Percentiles rank a stretch among this genome's conserved stretches.
These are phyloP conservation scores for Sciurus niger DNA, from an alignment of 2,113 vertebrate species.

Conservation along the genomic window DNA sequence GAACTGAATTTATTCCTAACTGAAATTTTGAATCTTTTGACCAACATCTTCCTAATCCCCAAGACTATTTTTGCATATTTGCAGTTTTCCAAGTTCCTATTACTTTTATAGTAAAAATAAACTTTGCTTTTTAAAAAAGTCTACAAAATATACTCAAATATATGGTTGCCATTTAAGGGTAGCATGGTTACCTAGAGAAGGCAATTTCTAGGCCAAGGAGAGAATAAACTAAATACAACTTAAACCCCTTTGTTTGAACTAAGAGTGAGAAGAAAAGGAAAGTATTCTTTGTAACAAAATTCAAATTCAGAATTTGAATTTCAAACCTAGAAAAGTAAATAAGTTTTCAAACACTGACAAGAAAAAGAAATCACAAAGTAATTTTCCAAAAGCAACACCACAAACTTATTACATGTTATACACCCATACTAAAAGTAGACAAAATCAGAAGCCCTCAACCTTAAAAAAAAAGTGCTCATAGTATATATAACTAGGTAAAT, in stretches of 20 bases:
- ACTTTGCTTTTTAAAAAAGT: not conserved
- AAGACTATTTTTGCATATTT: not conserved
- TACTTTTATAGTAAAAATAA: conserved; percentile 44
- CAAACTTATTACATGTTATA: not conserved
- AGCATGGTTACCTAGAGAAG: not conserved
- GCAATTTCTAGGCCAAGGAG: not conserved
- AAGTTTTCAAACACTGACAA: conserved; percentile 46
- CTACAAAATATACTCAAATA: not conserved
- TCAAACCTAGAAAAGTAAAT: not conserved
- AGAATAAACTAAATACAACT: not conserved
- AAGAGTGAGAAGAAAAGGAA: conserved; percentile 31
- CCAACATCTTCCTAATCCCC: not conserved
- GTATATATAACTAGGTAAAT: too few species aligned
- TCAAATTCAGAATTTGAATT: too few species aligned
- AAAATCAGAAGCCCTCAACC: too few species aligned
- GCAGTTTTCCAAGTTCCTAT: not conserved
- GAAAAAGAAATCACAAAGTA: conserved; percentile 36
- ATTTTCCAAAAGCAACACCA: conserved; percentile 32
- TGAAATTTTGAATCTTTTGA: not conserved
- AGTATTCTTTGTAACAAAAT: conserved; percentile 27
- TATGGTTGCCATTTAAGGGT: not conserved
- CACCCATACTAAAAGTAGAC: not conserved
- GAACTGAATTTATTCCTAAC: not conserved
- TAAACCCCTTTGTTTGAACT: conserved; percentile 19
- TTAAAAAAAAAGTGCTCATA: too few species aligned